Evolutionary conservation across 1,140 invertebrate species (phyloP), one percentile per base, ranked within the genome.

Genomic region (Bombus pascuorum): DNA sequence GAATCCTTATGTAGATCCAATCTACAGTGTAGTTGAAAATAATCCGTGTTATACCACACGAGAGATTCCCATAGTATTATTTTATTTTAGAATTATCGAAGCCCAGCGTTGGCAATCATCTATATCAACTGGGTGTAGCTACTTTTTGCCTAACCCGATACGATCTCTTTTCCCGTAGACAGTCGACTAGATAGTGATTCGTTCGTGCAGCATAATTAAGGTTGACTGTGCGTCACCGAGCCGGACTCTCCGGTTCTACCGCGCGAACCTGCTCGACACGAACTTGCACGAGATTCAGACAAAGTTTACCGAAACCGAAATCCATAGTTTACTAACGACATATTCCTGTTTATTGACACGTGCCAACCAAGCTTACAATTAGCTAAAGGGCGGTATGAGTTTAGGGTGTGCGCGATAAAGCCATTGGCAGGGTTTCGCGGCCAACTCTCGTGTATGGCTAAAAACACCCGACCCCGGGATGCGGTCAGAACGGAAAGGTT

Each of bases 251-350:
- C 47, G 47, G 47, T 53, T 53, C 18, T 53, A 6, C 18, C 47
- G 18, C 6, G 47, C 18, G 0, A 53, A 53, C 5, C 5, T 22
- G 47, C 47, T 62, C 65, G 2, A 15, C 32, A n/a, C n/a, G 53
- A 18, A 47, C 22, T 37, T 25, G 18, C n/a, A 12, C 28, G 68
- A 65, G 62, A 80, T 62, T 47, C 66, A 72, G 75, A 53, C 39
- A 47, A 70, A 83, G 82, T 85, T 85, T 72, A 32, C 76, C 76
- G 68, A 73, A 72, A 85, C 34, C 76, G 76, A 80, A 80, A 85
- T 85, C 62, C 76, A 72, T 85, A 79, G 75, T 85, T 85, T 72
- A 62, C 53, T 22, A 15, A 77, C 81, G 44, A 62, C 73, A 70
- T 66, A 78, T 57, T 71, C 75, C 66, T 84, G 34, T 84, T 78